Base-by-base conservation (phyloP, 2,888 invertebrate genomes). In the Plagiodera versicolora region DNA sequence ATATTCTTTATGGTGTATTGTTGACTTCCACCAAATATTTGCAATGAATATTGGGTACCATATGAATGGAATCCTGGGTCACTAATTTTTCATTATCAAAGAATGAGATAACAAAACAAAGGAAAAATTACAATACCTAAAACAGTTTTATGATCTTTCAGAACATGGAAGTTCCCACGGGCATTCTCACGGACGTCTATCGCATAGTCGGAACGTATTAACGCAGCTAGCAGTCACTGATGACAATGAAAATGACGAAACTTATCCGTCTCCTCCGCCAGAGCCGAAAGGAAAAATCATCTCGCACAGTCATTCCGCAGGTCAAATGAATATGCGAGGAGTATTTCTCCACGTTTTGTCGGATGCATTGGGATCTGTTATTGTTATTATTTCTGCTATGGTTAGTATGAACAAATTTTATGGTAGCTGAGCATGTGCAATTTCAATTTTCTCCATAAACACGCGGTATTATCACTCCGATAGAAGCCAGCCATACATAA, bases 281-380 rank as follows among this genome's bases (percentile, higher is more conserved):
- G 76, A 77, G 35, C 75, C 77, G 14, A 66, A 74, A 9, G 68
- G 71, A 14, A 62, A 61, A 14, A 49, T 50, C 10, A 17, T 53
- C 19, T 67, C 70, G 35, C 85, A 86, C 68, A 82, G 82, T 3
- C 85, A 85, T 70, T 81, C 83, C 57, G 86, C 91, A 0, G 88
- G 89, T 1, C 94, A 96, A 78, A 90, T 99, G 91, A 99, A 99
- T 78, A 99, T 99, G 97, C 89, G 94, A 56, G 99, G 98, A n/a
- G 98, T 98, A n/a, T 99, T 98, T 80, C 84, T 99, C 56, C 99
- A 99, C 79, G 92, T 99, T 3, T 81, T 99, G 35, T 97, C 98
- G 50, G 99, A 99, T 82, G 98, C 98, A 17, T 83, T 99, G 50
- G 99, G 99, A 55, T 95, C 95, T 0, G 86, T 95, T 1, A 93